These are phyloP conservation scores for Apodemus agrarius DNA, from an alignment of 2,797 vertebrate species.

Conservation along the genomic window DNA sequence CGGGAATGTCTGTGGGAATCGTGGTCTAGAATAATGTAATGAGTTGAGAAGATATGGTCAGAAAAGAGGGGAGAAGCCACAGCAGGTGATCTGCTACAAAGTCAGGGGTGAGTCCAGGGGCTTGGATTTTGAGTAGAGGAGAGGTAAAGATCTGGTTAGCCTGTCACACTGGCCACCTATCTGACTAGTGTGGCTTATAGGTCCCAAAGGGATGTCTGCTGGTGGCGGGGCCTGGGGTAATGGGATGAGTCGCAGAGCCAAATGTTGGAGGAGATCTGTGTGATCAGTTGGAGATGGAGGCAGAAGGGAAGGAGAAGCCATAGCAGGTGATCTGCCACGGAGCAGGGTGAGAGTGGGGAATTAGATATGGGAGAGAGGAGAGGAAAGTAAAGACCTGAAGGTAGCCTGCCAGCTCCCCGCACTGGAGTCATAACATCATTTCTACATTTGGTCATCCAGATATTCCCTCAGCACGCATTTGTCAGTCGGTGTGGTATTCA, in stretches of 20 bases:
- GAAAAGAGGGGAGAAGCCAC: background rate
- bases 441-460: background rate
- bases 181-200: background rate
- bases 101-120: background rate
- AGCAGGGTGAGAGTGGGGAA: background rate
- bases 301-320: background rate
- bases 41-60: background rate
- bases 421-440: background rate
- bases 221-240: background rate
- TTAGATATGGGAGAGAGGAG: background rate
- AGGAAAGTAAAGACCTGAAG: too few species aligned
- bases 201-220: background rate
- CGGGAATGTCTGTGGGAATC: background rate
- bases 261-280: background rate
- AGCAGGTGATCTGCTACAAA: background rate
- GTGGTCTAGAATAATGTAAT: background rate
- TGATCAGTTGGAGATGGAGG: background rate
- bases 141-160: background rate
- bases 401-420: background rate
- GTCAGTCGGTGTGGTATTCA: background rate
- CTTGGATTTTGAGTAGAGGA: background rate
- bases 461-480: background rate
- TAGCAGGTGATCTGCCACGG: background rate
- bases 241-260: background rate
- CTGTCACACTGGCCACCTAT: too few species aligned